phyloP scores from a whole-genome alignment of 2,797 vertebrate genomes.

The Falco berigora region DNA sequence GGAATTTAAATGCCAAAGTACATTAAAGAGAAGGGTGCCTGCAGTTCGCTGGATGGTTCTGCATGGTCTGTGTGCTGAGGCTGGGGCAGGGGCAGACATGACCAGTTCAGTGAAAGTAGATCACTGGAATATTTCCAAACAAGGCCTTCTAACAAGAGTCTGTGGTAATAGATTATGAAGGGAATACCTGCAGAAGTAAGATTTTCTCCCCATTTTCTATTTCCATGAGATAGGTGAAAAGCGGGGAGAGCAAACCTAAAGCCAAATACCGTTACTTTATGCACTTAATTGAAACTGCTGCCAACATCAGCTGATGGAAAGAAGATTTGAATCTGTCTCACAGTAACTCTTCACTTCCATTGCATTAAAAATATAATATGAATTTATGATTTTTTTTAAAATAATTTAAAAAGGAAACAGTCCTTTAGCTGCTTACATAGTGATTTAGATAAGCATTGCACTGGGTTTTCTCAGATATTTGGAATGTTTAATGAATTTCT shows the following conservation, averaged over 20 bases:
- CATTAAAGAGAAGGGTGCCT: background rate
- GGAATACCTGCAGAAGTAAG: background rate
- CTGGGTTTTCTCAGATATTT: background rate
- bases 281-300: background rate
- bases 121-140: background rate
- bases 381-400: background rate
- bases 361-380: background rate
- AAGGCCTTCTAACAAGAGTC: background rate
- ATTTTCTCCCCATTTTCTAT: background rate
- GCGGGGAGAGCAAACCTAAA: background rate
- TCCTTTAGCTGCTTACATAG: background rate
- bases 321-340: background rate
- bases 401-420: background rate
- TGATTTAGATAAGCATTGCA: background rate
- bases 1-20: background rate
- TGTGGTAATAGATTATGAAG: background rate
- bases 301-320: background rate
- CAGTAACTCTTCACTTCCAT: background rate
- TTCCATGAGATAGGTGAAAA: background rate
- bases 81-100: background rate
- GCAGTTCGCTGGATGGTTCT: background rate
- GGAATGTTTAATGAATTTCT: slow-evolving; percentile 1
- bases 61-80: background rate
- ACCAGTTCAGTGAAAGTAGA: background rate
- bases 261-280: background rate